Evolutionary conservation across 2,888 invertebrate species (phyloP).

Genomic region (Caenorhabditis macrosperma): DNA sequence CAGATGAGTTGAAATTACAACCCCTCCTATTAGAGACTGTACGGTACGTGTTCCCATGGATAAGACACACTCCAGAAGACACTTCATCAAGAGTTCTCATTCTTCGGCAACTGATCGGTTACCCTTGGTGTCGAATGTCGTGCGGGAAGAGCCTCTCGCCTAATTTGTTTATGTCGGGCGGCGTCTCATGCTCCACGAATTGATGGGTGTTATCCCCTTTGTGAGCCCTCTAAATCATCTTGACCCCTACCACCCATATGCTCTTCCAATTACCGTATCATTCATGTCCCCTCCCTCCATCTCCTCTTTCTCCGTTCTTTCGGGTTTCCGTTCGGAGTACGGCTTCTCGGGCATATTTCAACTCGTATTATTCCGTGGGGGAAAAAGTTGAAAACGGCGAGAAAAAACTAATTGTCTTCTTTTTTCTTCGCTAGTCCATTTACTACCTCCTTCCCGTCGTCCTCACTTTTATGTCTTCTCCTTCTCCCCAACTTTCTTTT

Average conservation of each 20-base stretch:
- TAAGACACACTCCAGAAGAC: no score
- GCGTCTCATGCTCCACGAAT: neutral
- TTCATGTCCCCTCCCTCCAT: no score
- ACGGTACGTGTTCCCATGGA: no score
- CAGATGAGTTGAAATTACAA: no score
- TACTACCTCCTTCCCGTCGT: slow-evolving; percentile 14
- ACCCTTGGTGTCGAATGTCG: slow-evolving; percentile 44
- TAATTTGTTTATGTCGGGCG: slow-evolving; percentile 41
- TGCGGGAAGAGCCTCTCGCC: slow-evolving; percentile 15
- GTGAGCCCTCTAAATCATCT: slow-evolving; percentile 26
- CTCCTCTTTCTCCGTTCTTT: no score
- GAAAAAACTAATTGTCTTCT: slow-evolving; percentile 51
- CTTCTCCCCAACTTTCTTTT: neutral
- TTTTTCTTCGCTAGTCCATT: slow-evolving; percentile 20
- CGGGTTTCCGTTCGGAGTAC: no score
- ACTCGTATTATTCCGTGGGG: neutral
- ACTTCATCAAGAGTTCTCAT: no score
- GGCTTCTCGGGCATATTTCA: neutral
- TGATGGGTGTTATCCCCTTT: slow-evolving; percentile 12
- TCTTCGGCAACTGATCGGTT: no score
- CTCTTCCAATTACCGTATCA: slow-evolving; percentile 42
- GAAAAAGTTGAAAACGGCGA: neutral
- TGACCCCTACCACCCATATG: slow-evolving; percentile 41
- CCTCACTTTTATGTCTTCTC: slow-evolving; percentile 28
- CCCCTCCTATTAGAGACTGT: no score